Evolutionary conservation across 92 coral and sea anemone genomes (phyloP), one percentile per base, ranked within the genome.

Genomic region (Plumapathes pennacea): DNA sequence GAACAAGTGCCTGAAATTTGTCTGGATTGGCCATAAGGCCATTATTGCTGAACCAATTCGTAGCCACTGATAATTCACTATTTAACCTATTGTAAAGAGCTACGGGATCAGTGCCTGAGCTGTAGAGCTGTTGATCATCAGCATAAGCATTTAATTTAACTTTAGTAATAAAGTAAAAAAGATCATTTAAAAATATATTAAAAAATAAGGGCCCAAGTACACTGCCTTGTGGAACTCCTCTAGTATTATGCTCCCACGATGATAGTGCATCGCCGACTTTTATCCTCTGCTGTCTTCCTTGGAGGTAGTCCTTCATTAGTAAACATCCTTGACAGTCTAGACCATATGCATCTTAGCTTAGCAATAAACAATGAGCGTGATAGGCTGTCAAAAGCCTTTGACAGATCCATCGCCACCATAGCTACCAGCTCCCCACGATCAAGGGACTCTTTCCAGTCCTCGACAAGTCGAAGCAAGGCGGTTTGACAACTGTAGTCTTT

Each of bases 211-310:
- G 72, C 4, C 81, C 81, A 19, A 73, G 53, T 11, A 73, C 72
- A 41, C 50, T 62, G 19, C 69, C 69, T 43, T 57, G 57, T n/a
- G 68, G 77, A 18, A 69, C 68, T 37, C 77, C 77, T 69, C 79
- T 36, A n/a, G 17, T 61, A 30, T 47, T 71, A 24, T 22, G 10
- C 27, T 39, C 49, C 70, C 79, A 71, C 25, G 45, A 69, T 10
- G 62, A 61, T 28, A 37, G 42, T 8, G 64, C 28, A 36, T 66
- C 74, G 20, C 64, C 67, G 27, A 67, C 42, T 45, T 62, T 62
- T 15, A 64, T 58, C 38, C 69, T 43, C 43, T 69, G 54, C 50
- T 22, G 44, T 27, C 77, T 60, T 26, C 37, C 51, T 14, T n/a
- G 10, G 18, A 62, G 41, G 32, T 43, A 48, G 25, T 58, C 60